A percentile compares a stretch with the other conserved stretches of the same genome.
These are phyloP conservation scores for Folsomia candida DNA, from an alignment of 2,888 invertebrate genomes.

Conservation along the genomic window DNA sequence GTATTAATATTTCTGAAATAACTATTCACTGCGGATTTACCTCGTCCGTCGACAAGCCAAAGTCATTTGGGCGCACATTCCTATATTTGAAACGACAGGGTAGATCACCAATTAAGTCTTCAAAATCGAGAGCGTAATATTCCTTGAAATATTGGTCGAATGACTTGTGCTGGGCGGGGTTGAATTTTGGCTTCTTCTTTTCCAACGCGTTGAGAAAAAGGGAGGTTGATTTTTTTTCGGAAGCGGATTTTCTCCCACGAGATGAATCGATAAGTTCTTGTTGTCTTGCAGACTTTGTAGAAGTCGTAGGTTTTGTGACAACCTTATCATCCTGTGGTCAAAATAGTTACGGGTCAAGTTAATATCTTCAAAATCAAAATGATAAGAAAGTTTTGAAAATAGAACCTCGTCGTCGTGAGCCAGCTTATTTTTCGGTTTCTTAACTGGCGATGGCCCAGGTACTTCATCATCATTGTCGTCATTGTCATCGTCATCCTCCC, in stretches of 20 bases:
- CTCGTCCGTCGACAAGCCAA: slow-evolving; percentile 86
- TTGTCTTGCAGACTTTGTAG: slow-evolving; percentile 53
- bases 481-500: slow-evolving; percentile 54
- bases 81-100: slow-evolving; percentile 92
- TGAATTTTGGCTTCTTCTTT: slow-evolving; percentile 76
- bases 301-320: background rate
- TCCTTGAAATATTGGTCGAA: slow-evolving; percentile 89
- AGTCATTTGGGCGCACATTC: slow-evolving; percentile 82
- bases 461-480: background rate
- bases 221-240: slow-evolving; percentile 65
- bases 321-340: slow-evolving; percentile 42
- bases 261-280: slow-evolving; percentile 61
- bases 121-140: slow-evolving; percentile 91
- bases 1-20: too few relatives aligned
- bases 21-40: too few relatives aligned
- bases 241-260: slow-evolving; percentile 39
- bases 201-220: slow-evolving; percentile 72
- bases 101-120: slow-evolving; percentile 87
- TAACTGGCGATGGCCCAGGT: background rate
- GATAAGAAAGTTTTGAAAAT: too few relatives aligned
- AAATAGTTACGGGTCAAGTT: background rate
- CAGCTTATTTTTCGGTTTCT: slow-evolving; percentile 43
- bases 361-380: too few relatives aligned
- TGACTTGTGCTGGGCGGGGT: slow-evolving; percentile 69
- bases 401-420: too few relatives aligned